Base-by-base conservation (phyloP, 2,888 invertebrate species). In the Drosophila nr. medialis region DNA sequence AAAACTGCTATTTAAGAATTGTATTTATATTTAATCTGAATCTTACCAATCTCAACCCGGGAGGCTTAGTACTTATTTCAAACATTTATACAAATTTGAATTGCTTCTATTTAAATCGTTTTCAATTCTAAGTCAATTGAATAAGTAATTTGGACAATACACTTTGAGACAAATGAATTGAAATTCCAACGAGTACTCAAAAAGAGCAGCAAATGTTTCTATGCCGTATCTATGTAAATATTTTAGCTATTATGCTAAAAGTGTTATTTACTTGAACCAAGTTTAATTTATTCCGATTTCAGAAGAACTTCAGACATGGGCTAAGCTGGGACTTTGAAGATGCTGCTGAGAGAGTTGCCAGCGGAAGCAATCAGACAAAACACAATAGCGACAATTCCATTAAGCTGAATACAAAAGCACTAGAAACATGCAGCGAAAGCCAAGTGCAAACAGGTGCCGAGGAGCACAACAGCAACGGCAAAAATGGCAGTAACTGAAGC, bases 361-460 rank as follows among this genome's bases (percentile, higher is more conserved):
- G 64, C 88, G 89, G 82, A 81, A 72, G 90, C 86, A 87, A 85
- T 85, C 81, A 75, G 65, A 69, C 72, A 81, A 79, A 81, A 77
- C 60, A 74, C 75, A 86, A 78, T 72, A 74, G 69, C 80, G 67
- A 79, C 86, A 80, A 87, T 87, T 87, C 65, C 86, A 85, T 84
- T 72, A 87, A 82, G 79, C 62, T 77, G 58, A 55, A 77, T 64
- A 70, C 71, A 72, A 72, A 75, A 72, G 72, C 70, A 62, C 65
- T 62, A 63, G 38, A 64, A 50, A 69, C 62, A 61, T 55, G 75
- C 68, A 58, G 64, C 67, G 61, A 49, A 71, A 68, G 59, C 56
- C 67, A 60, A 77, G 59, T 68, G 79, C 76, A 69, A 89, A 80
- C 88, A 87, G 86, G 83, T 89, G 88, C 55, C 76, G 67, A 56